These are phyloP conservation scores for Cylindroiulus punctatus DNA, from an alignment of 2,888 invertebrate genomes.

Conservation along the genomic window DNA sequence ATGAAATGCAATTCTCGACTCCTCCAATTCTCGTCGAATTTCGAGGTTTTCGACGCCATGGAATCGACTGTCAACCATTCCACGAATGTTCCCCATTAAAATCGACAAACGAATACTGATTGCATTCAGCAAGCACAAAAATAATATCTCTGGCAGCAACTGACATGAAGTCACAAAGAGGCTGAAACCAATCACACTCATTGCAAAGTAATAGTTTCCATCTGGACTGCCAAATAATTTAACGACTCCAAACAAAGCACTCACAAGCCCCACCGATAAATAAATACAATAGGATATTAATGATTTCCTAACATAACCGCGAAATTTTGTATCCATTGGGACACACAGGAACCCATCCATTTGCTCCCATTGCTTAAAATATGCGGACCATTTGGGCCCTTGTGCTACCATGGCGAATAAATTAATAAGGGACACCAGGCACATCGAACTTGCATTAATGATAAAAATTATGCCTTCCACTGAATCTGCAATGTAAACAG, in stretches of 20 bases:
- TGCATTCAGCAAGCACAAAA: neutral
- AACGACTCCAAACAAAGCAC: neutral
- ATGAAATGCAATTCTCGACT: constrained; percentile 7
- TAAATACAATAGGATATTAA: neutral
- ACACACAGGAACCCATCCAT: neutral
- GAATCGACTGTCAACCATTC: neutral
- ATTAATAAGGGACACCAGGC: neutral
- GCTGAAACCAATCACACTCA: neutral
- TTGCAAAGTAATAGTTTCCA: neutral
- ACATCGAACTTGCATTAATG: neutral
- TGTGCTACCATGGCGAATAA: neutral
- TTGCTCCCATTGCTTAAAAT: neutral
- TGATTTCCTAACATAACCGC: neutral
- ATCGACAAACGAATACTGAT: neutral
- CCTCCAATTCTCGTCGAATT: too few relatives aligned
- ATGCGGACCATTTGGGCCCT: neutral
- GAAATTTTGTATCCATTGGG: neutral
- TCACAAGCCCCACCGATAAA: neutral
- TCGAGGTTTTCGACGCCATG: neutral
- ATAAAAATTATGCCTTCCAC: neutral
- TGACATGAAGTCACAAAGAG: neutral
- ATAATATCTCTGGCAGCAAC: neutral
- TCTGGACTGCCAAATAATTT: neutral
- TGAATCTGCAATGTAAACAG: neutral
- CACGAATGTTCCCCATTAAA: neutral